Percentiles rank a stretch among this genome's conserved stretches.
These are phyloP conservation scores for Petrophora chlorosata DNA, from an alignment of 2,888 invertebrate genomes.

Conservation along the genomic window DNA sequence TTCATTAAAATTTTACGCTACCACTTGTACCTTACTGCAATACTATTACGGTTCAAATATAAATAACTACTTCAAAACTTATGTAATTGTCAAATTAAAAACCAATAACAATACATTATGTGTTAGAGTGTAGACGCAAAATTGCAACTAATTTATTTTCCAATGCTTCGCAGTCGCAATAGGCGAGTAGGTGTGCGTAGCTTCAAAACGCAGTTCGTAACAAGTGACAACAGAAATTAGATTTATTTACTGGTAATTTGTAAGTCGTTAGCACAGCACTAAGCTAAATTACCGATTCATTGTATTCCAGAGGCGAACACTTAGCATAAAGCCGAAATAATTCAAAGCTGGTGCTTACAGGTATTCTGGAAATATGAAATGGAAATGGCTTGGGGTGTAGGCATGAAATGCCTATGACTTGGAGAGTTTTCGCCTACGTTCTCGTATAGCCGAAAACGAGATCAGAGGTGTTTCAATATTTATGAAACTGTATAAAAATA, in stretches of 20 bases:
- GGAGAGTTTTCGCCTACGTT: neutral
- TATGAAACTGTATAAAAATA: neutral
- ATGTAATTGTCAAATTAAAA: too few species aligned
- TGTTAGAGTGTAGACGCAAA: too few species aligned
- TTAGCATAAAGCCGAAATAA: neutral
- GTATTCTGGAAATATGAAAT: neutral
- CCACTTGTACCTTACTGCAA: too few species aligned
- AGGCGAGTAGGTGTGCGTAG: too few species aligned
- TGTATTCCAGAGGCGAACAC: conserved; percentile 13
- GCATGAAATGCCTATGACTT: neutral
- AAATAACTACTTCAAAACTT: too few species aligned
- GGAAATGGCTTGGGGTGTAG: neutral
- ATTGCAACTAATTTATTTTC: too few species aligned
- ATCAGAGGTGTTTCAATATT: neutral
- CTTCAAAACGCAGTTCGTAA: conserved; percentile 18
- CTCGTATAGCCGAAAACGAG: too few species aligned
- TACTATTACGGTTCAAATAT: too few species aligned
- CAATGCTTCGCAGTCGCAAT: too few species aligned
- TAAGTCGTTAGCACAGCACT: conserved; percentile 28
- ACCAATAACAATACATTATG: too few species aligned
- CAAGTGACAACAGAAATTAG: conserved; percentile 20
- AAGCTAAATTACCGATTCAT: conserved; percentile 30
- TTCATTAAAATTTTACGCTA: too few species aligned
- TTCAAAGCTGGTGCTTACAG: neutral
- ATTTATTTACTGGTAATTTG: conserved; percentile 35